Conservation (phyloP, 2,888 invertebrate species). For the Merodon equestris region DNA sequence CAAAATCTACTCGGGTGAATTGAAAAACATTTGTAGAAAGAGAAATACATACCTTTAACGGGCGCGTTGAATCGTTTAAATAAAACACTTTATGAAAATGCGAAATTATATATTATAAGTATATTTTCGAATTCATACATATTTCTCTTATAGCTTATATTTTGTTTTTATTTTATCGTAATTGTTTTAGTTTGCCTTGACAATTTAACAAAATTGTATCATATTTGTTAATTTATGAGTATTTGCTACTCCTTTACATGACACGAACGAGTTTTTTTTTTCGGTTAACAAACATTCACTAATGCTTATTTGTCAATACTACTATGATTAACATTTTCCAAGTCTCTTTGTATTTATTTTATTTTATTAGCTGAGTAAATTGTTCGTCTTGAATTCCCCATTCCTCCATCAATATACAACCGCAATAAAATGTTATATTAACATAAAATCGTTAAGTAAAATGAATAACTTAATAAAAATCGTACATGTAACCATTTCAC, state of each 20-base stretch:
- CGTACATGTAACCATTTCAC: constrained; percentile 40
- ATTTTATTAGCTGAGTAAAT: constrained; percentile 37
- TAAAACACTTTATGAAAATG: constrained; percentile 53
- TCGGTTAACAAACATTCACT: constrained; percentile 36
- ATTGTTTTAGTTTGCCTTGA: constrained; percentile 53
- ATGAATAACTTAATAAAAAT: constrained; percentile 35
- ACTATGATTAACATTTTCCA: constrained; percentile 39
- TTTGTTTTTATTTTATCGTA: constrained; percentile 24
- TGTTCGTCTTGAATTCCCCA: constrained; percentile 10
- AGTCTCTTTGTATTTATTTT: constrained; percentile 6
- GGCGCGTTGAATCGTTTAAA: too few relatives aligned
- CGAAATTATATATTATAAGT: constrained; percentile 69
- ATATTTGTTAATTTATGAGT: neutral
- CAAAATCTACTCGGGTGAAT: too few relatives aligned
- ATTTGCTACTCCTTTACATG: too few relatives aligned
- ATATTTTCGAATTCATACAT: constrained; percentile 65
- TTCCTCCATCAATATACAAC: constrained; percentile 25
- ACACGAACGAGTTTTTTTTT: neutral
- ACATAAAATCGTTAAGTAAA: constrained; percentile 3
- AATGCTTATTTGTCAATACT: constrained; percentile 34
- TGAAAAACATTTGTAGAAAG: too few relatives aligned
- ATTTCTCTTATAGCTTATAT: constrained; percentile 22
- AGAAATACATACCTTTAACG: too few relatives aligned
- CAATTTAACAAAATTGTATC: constrained; percentile 40
- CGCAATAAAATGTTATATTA: constrained; percentile 23